phyloP scores from a whole-genome alignment of 2,797 vertebrate species.

The Benthosema pterotum region DNA sequence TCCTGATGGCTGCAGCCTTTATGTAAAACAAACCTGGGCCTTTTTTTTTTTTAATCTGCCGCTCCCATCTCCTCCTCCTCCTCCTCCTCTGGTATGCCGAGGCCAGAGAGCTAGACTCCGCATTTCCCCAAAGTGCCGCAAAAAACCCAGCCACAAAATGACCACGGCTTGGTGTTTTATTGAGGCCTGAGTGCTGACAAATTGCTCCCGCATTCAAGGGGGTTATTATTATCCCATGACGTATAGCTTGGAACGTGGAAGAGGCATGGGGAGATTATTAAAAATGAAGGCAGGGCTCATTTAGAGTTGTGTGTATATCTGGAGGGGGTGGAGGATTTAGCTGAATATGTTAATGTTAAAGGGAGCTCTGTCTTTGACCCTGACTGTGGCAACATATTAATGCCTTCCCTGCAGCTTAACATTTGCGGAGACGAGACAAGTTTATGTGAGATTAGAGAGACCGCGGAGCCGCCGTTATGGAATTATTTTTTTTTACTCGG shows the following conservation, averaged over 20 bases:
- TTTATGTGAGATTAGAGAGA: conserved; percentile 54
- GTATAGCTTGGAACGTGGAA: conserved; percentile 64
- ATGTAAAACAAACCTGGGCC: conserved; percentile 82
- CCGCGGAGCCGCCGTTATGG: conserved; percentile 49
- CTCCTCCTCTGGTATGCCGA: conserved; percentile 49
- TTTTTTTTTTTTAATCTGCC: conserved; percentile 82
- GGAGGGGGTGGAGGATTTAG: conserved; percentile 64
- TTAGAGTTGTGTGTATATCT: conserved; percentile 57
- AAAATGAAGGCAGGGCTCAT: conserved; percentile 67
- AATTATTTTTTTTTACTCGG: conserved; percentile 60
- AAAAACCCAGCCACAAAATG: conserved; percentile 64
- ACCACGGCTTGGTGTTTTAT: conserved; percentile 74
- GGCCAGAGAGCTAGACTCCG: conserved; percentile 57
- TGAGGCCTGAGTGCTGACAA: conserved; percentile 55
- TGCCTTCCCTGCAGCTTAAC: conserved; percentile 58
- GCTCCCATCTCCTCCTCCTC: conserved; percentile 58
- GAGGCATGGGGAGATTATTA: conserved; percentile 63
- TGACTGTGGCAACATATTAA: conserved; percentile 62
- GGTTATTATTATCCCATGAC: conserved; percentile 67
- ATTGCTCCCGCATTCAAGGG: conserved; percentile 65
- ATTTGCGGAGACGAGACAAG: conserved; percentile 56
- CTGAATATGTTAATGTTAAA: conserved; percentile 61
- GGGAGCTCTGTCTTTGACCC: conserved; percentile 63
- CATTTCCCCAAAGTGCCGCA: conserved; percentile 69
- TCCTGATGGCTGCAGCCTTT: conserved; percentile 78